These are phyloP conservation scores for Griposia aprilina DNA, from an alignment of 2,888 invertebrate genomes.

Conservation along the genomic window DNA sequence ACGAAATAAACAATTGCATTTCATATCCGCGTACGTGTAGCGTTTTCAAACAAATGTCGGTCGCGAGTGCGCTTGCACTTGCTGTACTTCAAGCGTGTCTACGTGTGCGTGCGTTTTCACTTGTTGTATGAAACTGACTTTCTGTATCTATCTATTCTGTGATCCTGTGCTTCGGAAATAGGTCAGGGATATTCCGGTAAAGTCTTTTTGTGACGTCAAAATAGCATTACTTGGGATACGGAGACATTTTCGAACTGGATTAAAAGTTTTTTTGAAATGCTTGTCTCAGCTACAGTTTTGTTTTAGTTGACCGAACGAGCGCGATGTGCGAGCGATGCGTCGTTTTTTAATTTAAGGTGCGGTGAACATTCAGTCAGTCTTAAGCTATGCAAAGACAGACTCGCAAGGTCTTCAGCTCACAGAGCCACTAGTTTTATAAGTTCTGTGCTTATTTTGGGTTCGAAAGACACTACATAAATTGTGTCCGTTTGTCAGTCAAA, in stretches of 20 bases:
- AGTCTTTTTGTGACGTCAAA: slow-evolving; percentile 40
- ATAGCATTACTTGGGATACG: slow-evolving; percentile 46
- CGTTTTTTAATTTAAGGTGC: too few species aligned
- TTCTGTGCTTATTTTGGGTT: background rate
- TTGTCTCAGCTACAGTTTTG: background rate
- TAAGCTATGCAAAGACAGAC: too few species aligned
- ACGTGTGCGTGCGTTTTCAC: background rate
- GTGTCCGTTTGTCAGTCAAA: background rate
- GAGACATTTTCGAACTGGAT: slow-evolving; percentile 24
- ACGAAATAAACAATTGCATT: too few species aligned
- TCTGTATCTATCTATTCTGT: slow-evolving; percentile 9
- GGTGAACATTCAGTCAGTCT: too few species aligned
- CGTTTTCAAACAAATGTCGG: background rate
- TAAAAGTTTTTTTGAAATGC: slow-evolving; percentile 22
- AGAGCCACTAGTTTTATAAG: slow-evolving; percentile 29
- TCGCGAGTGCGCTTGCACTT: background rate
- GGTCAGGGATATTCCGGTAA: slow-evolving; percentile 46
- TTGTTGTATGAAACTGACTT: background rate
- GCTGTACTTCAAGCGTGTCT: background rate
- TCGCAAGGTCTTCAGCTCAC: too few species aligned
- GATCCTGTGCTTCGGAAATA: slow-evolving; percentile 35
- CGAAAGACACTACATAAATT: background rate
- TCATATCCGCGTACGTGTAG: too few species aligned
- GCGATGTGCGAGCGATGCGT: too few species aligned
- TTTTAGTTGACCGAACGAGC: too few species aligned